Conservation (phyloP, 2,888 invertebrate species). For the Pimpla rufipes region DNA sequence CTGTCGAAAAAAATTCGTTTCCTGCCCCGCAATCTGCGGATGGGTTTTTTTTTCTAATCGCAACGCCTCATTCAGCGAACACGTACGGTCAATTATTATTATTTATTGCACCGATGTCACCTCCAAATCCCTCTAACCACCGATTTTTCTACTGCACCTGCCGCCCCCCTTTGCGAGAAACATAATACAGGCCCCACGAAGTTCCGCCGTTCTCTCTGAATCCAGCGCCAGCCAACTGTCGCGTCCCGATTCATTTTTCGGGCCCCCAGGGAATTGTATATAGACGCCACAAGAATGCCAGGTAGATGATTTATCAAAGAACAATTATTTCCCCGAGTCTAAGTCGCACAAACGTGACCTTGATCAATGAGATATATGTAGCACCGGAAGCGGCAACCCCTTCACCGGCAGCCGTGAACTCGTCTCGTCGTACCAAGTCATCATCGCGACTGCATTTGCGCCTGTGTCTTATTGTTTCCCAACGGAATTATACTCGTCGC, state of each 20-base stretch:
- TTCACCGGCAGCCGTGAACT: constrained; percentile 81
- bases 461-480: constrained; percentile 69
- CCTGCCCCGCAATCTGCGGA: constrained; percentile 1
- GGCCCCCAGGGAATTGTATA: background rate
- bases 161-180: constrained; percentile 13
- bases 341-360: constrained; percentile 49
- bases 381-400: constrained; percentile 63
- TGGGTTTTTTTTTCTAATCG: constrained; percentile 42
- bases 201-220: constrained; percentile 21
- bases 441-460: constrained; percentile 46
- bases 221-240: constrained; percentile 64
- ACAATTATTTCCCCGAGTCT: constrained; percentile 9
- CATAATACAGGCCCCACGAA: constrained; percentile 28
- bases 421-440: constrained; percentile 57
- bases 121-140: constrained; percentile 74
- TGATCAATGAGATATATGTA: constrained; percentile 59
- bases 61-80: constrained; percentile 80
- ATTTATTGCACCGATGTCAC: constrained; percentile 80
- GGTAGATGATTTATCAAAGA: background rate
- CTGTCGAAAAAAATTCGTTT: constrained; percentile 2
- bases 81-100: constrained; percentile 84
- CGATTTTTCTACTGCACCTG: constrained; percentile 72
- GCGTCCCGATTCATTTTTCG: background rate
- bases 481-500: constrained; percentile 68
- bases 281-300: background rate